Conservation (phyloP, 2,797 vertebrate species). For the Leptatherina wallacei region DNA sequence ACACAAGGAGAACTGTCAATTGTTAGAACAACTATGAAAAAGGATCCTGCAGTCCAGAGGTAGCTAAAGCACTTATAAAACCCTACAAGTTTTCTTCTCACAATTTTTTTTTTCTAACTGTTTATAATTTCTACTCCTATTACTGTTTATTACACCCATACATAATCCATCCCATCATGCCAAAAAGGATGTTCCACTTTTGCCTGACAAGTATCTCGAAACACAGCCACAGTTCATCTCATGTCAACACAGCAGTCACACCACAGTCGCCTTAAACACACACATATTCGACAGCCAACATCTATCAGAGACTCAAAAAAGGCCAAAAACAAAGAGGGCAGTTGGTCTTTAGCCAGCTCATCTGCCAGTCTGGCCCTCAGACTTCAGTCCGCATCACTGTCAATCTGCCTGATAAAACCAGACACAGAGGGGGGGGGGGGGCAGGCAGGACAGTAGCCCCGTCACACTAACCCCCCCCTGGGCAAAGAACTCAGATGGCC, state of each 20-base stretch:
- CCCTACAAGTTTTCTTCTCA: no score
- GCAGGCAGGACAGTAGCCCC: constrained; percentile 69
- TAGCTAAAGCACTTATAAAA: background rate
- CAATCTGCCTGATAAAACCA: constrained; percentile 70
- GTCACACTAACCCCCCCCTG: constrained; percentile 75
- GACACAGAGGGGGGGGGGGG: constrained; percentile 59
- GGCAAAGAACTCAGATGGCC: constrained; percentile 78
- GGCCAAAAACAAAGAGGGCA: constrained; percentile 75
- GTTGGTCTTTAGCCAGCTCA: constrained; percentile 80
- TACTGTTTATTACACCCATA: background rate
- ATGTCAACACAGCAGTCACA: constrained; percentile 47
- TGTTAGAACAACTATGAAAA: background rate
- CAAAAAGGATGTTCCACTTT: constrained; percentile 2
- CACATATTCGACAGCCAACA: constrained; percentile 60
- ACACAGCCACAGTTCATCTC: constrained; percentile 34
- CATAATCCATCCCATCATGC: background rate
- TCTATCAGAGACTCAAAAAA: constrained; percentile 65
- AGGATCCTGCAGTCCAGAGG: background rate
- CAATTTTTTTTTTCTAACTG: background rate
- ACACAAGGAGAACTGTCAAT: background rate
- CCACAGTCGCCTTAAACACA: constrained; percentile 28
- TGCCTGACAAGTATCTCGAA: background rate
- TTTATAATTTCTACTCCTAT: background rate
- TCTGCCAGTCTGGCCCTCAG: constrained; percentile 73
- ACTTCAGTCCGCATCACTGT: constrained; percentile 73